phyloP scores from a whole-genome alignment of 2,797 vertebrate genomes.

The Siniperca undulata region DNA sequence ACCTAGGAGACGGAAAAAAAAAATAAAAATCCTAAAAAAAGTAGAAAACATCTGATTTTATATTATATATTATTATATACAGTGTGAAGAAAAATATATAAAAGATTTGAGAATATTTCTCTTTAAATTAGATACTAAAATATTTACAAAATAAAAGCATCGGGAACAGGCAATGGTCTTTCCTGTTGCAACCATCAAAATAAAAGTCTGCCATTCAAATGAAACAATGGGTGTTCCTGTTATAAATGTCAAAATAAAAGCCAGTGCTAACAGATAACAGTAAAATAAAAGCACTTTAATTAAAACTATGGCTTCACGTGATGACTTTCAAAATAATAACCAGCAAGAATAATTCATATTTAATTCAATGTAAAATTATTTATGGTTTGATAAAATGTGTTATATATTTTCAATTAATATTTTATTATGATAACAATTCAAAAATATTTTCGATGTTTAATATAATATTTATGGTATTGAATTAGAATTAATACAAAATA shows the following conservation, averaged over 20 bases:
- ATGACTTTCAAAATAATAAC: too few relatives aligned
- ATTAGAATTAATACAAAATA: not conserved
- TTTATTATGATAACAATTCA: not conserved
- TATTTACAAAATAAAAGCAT: not conserved
- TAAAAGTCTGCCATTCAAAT: not conserved
- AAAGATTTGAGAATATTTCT: not conserved
- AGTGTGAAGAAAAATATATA: not conserved
- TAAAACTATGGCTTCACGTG: too few relatives aligned
- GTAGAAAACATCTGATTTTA: not conserved
- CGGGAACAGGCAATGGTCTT: not conserved
- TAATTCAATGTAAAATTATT: not conserved
- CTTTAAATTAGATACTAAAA: not conserved
- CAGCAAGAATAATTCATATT: not conserved
- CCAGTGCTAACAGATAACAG: not conserved
- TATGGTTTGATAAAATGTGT: not conserved
- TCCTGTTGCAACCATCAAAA: not conserved
- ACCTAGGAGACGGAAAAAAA: slow-evolving; percentile 77
- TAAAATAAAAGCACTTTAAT: too few relatives aligned
- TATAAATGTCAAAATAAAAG: not conserved
- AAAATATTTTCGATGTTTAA: not conserved
- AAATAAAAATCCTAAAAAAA: not conserved
- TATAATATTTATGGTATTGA: not conserved
- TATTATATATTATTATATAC: too few relatives aligned
- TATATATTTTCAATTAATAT: not conserved
- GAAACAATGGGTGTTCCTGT: not conserved